Percentiles rank a stretch among this genome's conserved stretches.
phyloP scores from a whole-genome alignment of 2,888 invertebrate species.

The Podotricha telesiphe region DNA sequence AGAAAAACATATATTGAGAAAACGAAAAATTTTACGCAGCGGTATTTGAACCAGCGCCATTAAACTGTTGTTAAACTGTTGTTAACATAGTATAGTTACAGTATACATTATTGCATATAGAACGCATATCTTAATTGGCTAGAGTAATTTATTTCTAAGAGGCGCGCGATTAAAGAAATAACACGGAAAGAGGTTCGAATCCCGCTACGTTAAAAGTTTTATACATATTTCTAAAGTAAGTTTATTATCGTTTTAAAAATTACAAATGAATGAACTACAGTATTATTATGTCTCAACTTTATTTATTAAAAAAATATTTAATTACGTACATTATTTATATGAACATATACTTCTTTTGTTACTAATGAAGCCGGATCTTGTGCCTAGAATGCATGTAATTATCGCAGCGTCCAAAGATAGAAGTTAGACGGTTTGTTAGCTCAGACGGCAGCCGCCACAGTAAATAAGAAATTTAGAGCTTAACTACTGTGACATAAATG shows the following conservation, averaged over 20 bases:
- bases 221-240: neutral
- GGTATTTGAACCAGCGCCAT: no score
- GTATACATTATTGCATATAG: no score
- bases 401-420: slow-evolving; percentile 27
- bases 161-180: no score
- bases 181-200: no score
- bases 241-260: neutral
- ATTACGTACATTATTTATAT: neutral
- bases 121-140: no score
- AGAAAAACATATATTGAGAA: no score
- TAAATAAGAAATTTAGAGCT: slow-evolving; percentile 59
- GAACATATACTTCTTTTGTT: neutral
- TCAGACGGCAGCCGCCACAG: slow-evolving; percentile 43
- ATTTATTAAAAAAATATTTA: neutral
- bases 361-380: slow-evolving; percentile 8
- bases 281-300: no score
- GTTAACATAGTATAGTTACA: no score
- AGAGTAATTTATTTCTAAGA: no score
- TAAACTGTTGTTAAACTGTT: no score
- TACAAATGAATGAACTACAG: neutral
- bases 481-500: slow-evolving; percentile 71
- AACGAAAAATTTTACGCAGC: no score
- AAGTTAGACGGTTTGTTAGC: slow-evolving; percentile 32
- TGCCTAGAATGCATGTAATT: slow-evolving; percentile 15
- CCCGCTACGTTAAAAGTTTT: neutral